Evolutionary conservation across 2,113 vertebrate species (phyloP).

Genomic region (Pelodiscus sinensis): DNA sequence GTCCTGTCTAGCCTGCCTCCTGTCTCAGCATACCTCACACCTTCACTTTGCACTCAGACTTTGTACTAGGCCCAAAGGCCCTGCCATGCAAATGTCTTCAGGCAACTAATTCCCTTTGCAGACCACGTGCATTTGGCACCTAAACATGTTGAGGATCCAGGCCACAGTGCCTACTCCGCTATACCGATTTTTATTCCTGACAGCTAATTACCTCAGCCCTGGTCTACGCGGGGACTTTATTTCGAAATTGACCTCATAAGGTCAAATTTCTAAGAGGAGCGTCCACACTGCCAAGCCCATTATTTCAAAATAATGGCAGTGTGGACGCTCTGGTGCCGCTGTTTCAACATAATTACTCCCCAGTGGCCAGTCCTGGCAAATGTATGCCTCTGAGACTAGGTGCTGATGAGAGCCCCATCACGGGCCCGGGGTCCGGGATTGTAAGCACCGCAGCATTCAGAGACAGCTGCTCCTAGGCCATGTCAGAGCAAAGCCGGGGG

Average conservation of each 20-base stretch:
- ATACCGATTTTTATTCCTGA: neutral
- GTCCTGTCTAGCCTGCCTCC: neutral
- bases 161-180: neutral
- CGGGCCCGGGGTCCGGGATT: neutral
- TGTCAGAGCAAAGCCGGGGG: neutral
- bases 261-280: no score
- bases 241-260: no score
- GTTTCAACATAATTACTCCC: no score
- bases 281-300: no score
- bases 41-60: neutral
- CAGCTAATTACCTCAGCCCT: neutral
- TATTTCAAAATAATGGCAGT: no score
- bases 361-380: fast-evolving
- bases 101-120: neutral
- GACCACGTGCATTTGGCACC: neutral
- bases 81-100: neutral
- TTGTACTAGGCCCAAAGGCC: neutral
- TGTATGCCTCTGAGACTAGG: fast-evolving
- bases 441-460: neutral
- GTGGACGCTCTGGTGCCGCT: no score
- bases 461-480: neutral
- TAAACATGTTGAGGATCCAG: neutral
- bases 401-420: neutral
- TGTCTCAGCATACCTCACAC: neutral
- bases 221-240: no score